These are phyloP conservation scores for Cerastis rubricosa DNA, from an alignment of 2,888 invertebrate genomes.

Conservation along the genomic window DNA sequence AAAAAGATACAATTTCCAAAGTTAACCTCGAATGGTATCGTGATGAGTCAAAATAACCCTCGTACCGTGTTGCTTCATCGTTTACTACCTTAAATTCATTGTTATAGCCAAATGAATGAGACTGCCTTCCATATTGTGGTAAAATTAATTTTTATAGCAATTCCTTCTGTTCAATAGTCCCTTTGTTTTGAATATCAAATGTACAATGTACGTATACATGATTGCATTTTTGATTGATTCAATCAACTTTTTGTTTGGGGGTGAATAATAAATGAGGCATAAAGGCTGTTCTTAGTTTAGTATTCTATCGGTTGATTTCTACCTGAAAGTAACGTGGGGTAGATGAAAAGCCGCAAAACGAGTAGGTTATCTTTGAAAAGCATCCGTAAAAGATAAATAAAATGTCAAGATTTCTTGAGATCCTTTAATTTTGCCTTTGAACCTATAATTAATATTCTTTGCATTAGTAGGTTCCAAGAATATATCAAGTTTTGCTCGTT, in stretches of 20 bases:
- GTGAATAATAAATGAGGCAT: conserved; percentile 54
- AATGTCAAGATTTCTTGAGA: background rate
- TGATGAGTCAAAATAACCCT: conserved; percentile 44
- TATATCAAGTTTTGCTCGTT: background rate
- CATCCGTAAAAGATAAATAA: background rate
- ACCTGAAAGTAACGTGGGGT: background rate
- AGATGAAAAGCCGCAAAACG: background rate
- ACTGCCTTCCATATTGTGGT: conserved; percentile 20
- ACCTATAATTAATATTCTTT: background rate
- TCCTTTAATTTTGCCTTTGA: background rate
- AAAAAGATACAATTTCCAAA: background rate
- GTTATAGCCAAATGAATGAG: conserved; percentile 39
- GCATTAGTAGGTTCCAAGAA: background rate
- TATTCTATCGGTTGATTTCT: conserved; percentile 31
- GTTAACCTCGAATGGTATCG: conserved; percentile 26
- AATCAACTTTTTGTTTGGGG: conserved; percentile 50
- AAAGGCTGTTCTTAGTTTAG: conserved; percentile 17
- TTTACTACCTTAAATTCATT: conserved; percentile 46
- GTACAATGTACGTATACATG: too few relatives aligned
- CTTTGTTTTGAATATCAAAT: conserved; percentile 53
- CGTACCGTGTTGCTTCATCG: conserved; percentile 41
- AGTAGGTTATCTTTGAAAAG: background rate
- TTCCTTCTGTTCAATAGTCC: conserved; percentile 11
- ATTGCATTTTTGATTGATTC: conserved; percentile 54
- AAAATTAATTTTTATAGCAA: conserved; percentile 45